Evolutionary conservation across 1,140 invertebrate species (phyloP).

Genomic region (Drosophila simulans): DNA sequence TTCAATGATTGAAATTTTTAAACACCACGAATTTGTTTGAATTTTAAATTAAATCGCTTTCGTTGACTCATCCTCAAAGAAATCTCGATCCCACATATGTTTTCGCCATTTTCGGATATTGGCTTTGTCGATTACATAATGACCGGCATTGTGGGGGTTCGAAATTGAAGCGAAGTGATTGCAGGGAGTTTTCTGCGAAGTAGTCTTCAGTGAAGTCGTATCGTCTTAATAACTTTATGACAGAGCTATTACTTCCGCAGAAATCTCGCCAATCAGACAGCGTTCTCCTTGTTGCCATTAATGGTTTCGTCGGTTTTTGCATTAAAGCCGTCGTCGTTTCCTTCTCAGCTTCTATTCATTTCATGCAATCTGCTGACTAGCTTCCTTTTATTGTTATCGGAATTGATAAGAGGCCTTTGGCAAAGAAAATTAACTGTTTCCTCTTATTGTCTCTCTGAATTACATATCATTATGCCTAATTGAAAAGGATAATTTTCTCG

Average conservation of each 20-base stretch:
- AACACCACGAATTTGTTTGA: conserved; percentile 77
- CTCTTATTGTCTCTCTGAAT: conserved; percentile 13
- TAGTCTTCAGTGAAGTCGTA: not conserved
- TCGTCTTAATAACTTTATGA: not conserved
- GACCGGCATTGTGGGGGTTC: conserved; percentile 21
- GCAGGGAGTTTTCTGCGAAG: not conserved
- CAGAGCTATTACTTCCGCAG: conserved; percentile 24
- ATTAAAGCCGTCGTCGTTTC: conserved; percentile 20
- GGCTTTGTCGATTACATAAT: conserved; percentile 42
- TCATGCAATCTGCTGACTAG: conserved; percentile 3
- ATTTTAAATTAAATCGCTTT: conserved; percentile 62
- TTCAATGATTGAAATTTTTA: conserved; percentile 75
- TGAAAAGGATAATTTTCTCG: not conserved
- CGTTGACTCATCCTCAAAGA: conserved; percentile 41
- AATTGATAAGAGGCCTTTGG: not conserved
- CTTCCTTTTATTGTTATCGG: conserved; percentile 38
- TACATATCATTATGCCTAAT: conserved; percentile 12
- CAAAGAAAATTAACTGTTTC: conserved; percentile 6
- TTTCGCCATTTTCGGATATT: conserved; percentile 18
- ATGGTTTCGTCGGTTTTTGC: conserved; percentile 22
- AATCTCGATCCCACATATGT: conserved; percentile 19
- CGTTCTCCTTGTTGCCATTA: conserved; percentile 14
- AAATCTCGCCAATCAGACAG: conserved; percentile 24
- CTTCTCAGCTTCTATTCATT: conserved; percentile 3
- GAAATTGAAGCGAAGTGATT: conserved; percentile 11